Evolutionary conservation across 53 echinoderm and acorn worm species (phyloP).

Genomic region (Hippasteria phrygiana): DNA sequence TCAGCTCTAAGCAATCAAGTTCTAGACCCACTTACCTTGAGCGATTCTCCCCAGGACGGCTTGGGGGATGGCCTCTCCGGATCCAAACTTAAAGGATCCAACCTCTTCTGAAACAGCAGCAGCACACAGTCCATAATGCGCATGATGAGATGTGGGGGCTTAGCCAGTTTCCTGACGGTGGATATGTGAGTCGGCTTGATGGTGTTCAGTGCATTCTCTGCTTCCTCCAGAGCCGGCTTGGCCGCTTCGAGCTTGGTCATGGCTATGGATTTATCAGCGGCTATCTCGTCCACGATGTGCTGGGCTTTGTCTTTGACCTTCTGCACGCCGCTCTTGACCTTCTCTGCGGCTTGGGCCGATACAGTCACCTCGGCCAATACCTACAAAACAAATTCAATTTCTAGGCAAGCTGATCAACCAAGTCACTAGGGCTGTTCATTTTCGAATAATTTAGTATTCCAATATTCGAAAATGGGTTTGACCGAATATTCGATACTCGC

Average conservation of each 20-base stretch:
- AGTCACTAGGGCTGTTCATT: too few relatives aligned
- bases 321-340: conserved; percentile 94
- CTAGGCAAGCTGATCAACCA: too few relatives aligned
- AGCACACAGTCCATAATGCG: conserved; percentile 97
- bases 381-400: conserved; percentile 48
- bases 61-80: conserved; percentile 90
- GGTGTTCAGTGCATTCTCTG: conserved; percentile 92
- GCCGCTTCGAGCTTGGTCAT: conserved; percentile 91
- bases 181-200: conserved; percentile 99
- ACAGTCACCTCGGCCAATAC: conserved; percentile 97
- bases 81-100: conserved; percentile 73
- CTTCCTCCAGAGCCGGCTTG: conserved; percentile 93
- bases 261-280: conserved; percentile 91
- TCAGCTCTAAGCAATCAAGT: too few relatives aligned
- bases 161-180: conserved; percentile 95
- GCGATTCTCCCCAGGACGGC: conserved; percentile 95
- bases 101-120: conserved; percentile 84
- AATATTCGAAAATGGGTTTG: too few relatives aligned
- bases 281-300: conserved; percentile 92
- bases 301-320: conserved; percentile 98
- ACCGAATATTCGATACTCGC: too few relatives aligned
- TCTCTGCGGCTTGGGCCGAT: conserved; percentile 96
- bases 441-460: too few relatives aligned
- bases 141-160: conserved; percentile 99
- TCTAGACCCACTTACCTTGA: too few relatives aligned